These are phyloP conservation scores for Pipa parva DNA, from an alignment of 2,113 vertebrate genomes.

Conservation along the genomic window DNA sequence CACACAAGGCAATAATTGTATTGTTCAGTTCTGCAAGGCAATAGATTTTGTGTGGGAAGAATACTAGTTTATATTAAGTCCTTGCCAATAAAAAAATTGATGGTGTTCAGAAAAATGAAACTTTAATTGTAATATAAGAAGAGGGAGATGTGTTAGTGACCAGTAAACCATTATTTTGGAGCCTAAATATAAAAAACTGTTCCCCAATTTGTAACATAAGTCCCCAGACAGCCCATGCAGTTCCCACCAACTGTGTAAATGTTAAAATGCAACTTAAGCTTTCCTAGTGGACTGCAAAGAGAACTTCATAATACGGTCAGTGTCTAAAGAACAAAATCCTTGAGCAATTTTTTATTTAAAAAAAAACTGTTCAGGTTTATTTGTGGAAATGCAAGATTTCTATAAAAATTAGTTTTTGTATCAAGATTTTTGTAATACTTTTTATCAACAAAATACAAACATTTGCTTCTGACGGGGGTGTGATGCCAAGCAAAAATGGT, in stretches of 20 bases:
- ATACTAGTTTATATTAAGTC: slow-evolving; percentile 12
- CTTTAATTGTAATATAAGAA: slow-evolving; percentile 50
- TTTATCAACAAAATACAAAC: slow-evolving; percentile 89
- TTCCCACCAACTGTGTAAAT: slow-evolving; percentile 52
- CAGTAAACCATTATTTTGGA: slow-evolving; percentile 51
- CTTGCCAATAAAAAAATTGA: slow-evolving; percentile 46
- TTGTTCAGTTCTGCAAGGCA: slow-evolving; percentile 48
- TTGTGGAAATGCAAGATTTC: slow-evolving; percentile 98
- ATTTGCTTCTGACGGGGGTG: slow-evolving; percentile 67
- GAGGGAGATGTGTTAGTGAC: slow-evolving; percentile 47
- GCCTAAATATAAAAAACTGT: slow-evolving; percentile 49
- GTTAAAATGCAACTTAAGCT: slow-evolving; percentile 53
- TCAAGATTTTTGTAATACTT: slow-evolving; percentile 98
- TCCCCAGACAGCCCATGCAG: slow-evolving; percentile 58
- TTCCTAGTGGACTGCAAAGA: slow-evolving; percentile 58
- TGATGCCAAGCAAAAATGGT: slow-evolving; percentile 77
- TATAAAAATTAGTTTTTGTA: slow-evolving; percentile 98
- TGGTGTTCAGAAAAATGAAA: slow-evolving; percentile 51
- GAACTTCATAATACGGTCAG: slow-evolving; percentile 72
- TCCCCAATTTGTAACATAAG: slow-evolving; percentile 55
- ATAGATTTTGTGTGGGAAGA: slow-evolving; percentile 45
- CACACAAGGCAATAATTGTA: slow-evolving; percentile 49
- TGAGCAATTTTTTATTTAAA: slow-evolving; percentile 75
- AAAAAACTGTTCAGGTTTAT: slow-evolving; percentile 86
- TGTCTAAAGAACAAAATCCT: slow-evolving; percentile 70